Evolutionary conservation across 2,113 vertebrate species (phyloP), one percentile per base, ranked within the genome.

Genomic region (Glaucidium brasilianum): DNA sequence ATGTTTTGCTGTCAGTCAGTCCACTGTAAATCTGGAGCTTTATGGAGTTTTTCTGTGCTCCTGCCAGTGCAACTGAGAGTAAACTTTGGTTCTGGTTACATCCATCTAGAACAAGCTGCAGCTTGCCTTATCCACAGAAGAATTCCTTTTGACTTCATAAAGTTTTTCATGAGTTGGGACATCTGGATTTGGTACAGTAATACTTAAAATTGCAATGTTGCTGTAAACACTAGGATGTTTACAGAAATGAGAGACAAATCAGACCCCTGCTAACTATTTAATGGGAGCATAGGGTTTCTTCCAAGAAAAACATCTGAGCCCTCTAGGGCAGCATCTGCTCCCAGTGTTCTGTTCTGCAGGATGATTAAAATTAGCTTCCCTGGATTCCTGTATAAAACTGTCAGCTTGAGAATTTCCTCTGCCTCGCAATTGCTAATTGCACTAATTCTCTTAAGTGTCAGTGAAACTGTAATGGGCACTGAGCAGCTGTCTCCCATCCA

Each of bases 201-300:
- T 52, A 59, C 59, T 74, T 86, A 71, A 81, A 56, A 12, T 72
- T 56, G 76, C 60, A 85, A 92, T 77, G 63, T 92, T 93, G 92
- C 76, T 94, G 88, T 96, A 94, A 94, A 96, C 88, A 93, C 23
- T 80, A 19, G n/a, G 49, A 47, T 93, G 75, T 95, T 95, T 92
- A 95, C 82, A 93, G 94, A 95, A 93, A 93, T 47, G 26, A 71
- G 90, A 94, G 85, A 92, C 0, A 8, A 89, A 73, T 94, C 71
- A 79, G 81, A 32, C 50, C 37, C 27, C 85, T 79, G 59, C 63
- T 88, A 73, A 88, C n/a, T 76, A 59, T 92, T 94, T 85, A 71
- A 83, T 5, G 4, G 85, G 75, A 94, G 95, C 55, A 25, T 94
- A 92, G 55, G 21, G 82, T 95, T 97, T 95, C 93, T 95, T 94